A percentile compares a stretch with the other conserved stretches of the same genome.
Conservation (phyloP, 2,888 invertebrate genomes). For the Scaptodrosophila latifasciaeformis region DNA sequence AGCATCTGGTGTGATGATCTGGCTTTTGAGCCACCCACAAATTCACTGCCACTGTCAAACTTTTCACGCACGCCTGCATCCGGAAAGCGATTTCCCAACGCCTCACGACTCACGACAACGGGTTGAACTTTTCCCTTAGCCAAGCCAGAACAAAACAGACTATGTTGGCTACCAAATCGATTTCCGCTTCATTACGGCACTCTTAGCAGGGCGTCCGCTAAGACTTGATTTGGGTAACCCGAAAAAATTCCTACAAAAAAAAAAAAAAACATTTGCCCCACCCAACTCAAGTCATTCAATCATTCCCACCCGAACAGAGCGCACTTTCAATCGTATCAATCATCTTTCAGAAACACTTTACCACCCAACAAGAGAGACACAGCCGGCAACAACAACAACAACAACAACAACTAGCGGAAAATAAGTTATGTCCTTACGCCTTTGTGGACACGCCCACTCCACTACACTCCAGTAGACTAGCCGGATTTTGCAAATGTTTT, state of each 20-base stretch:
- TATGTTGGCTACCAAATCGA: slow-evolving; percentile 55
- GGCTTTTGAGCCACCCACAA: too few species aligned
- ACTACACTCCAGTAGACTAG: too few species aligned
- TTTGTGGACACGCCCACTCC: not conserved
- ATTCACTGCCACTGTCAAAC: slow-evolving; percentile 44
- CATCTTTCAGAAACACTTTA: slow-evolving; percentile 56
- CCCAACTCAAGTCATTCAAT: not conserved
- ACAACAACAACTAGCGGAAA: too few species aligned
- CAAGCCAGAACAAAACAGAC: not conserved
- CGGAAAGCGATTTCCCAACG: slow-evolving; percentile 58
- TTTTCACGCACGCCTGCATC: slow-evolving; percentile 63
- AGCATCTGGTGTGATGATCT: too few species aligned
- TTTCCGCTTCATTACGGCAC: slow-evolving; percentile 63
- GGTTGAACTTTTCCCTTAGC: slow-evolving; percentile 24
- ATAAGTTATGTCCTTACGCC: slow-evolving; percentile 36
- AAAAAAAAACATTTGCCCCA: too few species aligned
- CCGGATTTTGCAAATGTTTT: too few species aligned
- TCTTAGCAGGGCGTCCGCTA: not conserved
- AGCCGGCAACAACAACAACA: slow-evolving; percentile 6
- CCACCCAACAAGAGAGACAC: slow-evolving; percentile 1
- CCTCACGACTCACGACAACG: slow-evolving; percentile 27
- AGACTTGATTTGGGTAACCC: not conserved
- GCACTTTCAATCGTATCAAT: slow-evolving; percentile 54
- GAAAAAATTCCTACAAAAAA: too few species aligned
- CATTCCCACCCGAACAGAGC: slow-evolving; percentile 19